phyloP scores from a whole-genome alignment of 2,888 invertebrate species.

The Torymus texanus region DNA sequence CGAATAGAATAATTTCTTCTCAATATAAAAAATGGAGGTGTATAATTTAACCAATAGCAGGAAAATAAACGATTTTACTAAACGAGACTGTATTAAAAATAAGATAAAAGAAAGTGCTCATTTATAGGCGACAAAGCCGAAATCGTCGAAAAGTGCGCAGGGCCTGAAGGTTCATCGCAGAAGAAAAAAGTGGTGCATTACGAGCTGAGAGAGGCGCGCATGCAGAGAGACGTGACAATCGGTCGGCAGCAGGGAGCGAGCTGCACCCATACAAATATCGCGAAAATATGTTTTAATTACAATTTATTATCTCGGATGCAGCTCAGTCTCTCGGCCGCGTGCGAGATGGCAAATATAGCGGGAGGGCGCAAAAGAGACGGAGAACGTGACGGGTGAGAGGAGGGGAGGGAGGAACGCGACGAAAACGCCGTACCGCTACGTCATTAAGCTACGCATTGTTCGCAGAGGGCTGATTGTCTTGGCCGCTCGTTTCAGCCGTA shows the following conservation, averaged over 20 bases:
- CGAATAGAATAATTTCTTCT: too few species aligned
- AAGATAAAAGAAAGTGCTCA: background rate
- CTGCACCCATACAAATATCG: slow-evolving; percentile 12
- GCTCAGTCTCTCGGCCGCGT: background rate
- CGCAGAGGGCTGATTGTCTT: slow-evolving; percentile 74
- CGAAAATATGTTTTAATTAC: slow-evolving; percentile 47
- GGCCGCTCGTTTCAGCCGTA: slow-evolving; percentile 73
- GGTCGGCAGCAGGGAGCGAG: background rate
- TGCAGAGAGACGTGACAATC: too few species aligned
- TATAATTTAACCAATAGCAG: too few species aligned
- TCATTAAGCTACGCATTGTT: slow-evolving; percentile 75
- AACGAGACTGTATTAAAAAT: background rate
- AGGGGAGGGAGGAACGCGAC: slow-evolving; percentile 50
- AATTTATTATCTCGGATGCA: slow-evolving; percentile 39
- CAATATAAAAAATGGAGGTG: too few species aligned
- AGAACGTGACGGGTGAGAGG: background rate
- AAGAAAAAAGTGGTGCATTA: too few species aligned
- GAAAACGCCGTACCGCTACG: slow-evolving; percentile 69
- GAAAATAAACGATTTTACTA: too few species aligned
- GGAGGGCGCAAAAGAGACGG: background rate
- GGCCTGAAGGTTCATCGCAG: slow-evolving; percentile 58
- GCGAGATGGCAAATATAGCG: slow-evolving; percentile 10
- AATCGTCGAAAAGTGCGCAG: background rate
- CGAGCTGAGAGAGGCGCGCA: too few species aligned
- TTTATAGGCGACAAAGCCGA: background rate